Evolutionary conservation across 2,888 invertebrate genomes (phyloP).

Genomic region (Drosophila neoperkinsi): DNA sequence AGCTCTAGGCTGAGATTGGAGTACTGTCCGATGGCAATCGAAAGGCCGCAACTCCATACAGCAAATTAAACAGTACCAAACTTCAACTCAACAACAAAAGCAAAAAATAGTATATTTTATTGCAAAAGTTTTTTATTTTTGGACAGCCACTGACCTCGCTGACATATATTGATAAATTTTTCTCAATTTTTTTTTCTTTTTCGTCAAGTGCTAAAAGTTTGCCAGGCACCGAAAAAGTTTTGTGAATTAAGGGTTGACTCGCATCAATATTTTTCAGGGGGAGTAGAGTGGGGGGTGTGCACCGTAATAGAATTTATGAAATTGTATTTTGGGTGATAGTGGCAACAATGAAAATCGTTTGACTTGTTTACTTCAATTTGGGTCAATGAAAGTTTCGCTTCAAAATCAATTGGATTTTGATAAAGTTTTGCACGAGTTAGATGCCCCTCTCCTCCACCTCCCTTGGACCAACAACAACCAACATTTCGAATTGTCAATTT

Average conservation of each 20-base stretch:
- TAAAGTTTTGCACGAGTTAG: conserved; percentile 56
- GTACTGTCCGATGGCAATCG: conserved; percentile 41
- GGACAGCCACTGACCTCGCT: conserved; percentile 33
- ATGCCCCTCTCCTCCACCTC: not conserved
- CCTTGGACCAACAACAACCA: not conserved
- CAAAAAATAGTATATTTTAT: conserved; percentile 45
- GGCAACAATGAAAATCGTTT: conserved; percentile 54
- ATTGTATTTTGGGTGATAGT: conserved; percentile 61
- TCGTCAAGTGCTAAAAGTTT: conserved; percentile 65
- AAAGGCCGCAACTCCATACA: conserved; percentile 37
- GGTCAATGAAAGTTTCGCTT: conserved; percentile 74
- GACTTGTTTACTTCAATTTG: conserved; percentile 73
- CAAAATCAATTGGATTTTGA: conserved; percentile 76
- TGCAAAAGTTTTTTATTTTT: conserved; percentile 50
- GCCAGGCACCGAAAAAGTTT: conserved; percentile 47
- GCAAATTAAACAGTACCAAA: conserved; percentile 63
- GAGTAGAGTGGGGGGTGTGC: not conserved
- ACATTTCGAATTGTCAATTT: conserved; percentile 44
- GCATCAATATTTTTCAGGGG: conserved; percentile 6
- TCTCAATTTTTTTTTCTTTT: conserved; percentile 12
- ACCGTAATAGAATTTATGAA: conserved; percentile 74
- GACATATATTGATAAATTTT: conserved; percentile 62
- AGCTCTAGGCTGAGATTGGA: conserved; percentile 52
- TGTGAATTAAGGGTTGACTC: conserved; percentile 37
- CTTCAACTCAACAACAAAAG: conserved; percentile 10